Percentiles rank a stretch among this genome's conserved stretches.
Conservation (phyloP, 2,113 vertebrate genomes). For the Misgurnus mizolepis region DNA sequence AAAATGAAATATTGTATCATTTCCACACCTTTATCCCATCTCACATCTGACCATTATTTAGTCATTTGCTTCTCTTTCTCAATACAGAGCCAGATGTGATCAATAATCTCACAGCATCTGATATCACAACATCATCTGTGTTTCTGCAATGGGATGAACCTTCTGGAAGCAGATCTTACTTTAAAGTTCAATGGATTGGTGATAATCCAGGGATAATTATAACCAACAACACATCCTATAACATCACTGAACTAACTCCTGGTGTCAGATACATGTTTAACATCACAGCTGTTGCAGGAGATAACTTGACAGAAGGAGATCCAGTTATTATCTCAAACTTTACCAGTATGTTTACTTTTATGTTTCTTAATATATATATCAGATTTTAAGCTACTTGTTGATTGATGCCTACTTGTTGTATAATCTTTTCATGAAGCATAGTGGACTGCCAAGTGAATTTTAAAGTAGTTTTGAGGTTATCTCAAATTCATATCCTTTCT, state of each 20-base stretch:
- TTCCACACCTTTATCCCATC: too few species aligned
- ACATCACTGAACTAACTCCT: slow-evolving; percentile 55
- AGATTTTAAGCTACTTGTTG: too few species aligned
- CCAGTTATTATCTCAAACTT: not conserved
- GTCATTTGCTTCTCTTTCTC: too few species aligned
- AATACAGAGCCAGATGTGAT: not conserved
- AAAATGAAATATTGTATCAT: too few species aligned
- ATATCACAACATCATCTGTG: slow-evolving; percentile 3
- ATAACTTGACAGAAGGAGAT: not conserved
- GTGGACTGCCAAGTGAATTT: fast-evolving
- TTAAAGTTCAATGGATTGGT: not conserved
- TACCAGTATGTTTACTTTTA: not conserved
- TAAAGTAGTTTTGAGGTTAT: too few species aligned
- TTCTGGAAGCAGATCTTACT: not conserved
- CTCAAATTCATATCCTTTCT: too few species aligned
- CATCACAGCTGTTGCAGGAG: slow-evolving; percentile 64
- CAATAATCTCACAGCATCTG: not conserved
- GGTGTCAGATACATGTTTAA: slow-evolving; percentile 65
- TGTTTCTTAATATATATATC: too few species aligned
- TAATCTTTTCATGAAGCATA: too few species aligned
- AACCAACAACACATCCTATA: not conserved
- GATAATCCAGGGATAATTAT: fast-evolving
- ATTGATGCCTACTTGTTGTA: too few species aligned
- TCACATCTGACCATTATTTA: too few species aligned
- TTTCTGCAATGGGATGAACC: not conserved